Base-by-base conservation (phyloP, 1,140 invertebrate genomes). In the Micrasema longulum region DNA sequence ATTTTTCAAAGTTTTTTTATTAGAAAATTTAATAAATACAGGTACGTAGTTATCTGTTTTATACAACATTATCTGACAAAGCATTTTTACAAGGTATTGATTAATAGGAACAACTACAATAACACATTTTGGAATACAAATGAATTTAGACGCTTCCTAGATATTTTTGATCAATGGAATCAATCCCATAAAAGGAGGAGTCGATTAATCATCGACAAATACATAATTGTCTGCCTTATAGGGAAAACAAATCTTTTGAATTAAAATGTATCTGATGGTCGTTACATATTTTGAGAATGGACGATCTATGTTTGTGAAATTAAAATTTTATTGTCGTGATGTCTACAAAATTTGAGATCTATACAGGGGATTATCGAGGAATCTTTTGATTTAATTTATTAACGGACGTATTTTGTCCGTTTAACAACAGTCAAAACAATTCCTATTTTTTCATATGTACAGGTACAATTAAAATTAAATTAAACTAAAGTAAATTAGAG, bases 101-200 rank as follows among this genome's bases (percentile, higher is more conserved):
- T 31, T 31, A 31, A 2, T 31, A 31, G 7, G 7, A 7, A 2
- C 26, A 10, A 14, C 26, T 35, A 47, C 63, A 66, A 66, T 66
- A 66, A 50, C 63, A 66, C 11, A 18, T 10, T 12, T 22, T 38
- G 35, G 14, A 38, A 50, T 48, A 50, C 12, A 36, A 36, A 66
- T 22, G 38, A 31, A 4, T 14, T 5, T 14, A 55, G 48, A 68
- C 45, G 48, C 14, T 38, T 14, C 41, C 20, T 47, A 20, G 67
- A 69, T 69, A 47, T 26, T 22, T 35, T 60, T 69, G 53, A 69
- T 69, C 67, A 60, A 69, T 62, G 31, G 26, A 41, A 48, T 38
- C 67, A 41, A 47, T 69, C 45, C 55, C 41, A 47, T 69, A 36
- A 20, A 60, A 48, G 53, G 47, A 47, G 52, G 67, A 38, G 41